Conservation (phyloP, 2,797 vertebrate genomes). For the Geotrypetes seraphini region DNA sequence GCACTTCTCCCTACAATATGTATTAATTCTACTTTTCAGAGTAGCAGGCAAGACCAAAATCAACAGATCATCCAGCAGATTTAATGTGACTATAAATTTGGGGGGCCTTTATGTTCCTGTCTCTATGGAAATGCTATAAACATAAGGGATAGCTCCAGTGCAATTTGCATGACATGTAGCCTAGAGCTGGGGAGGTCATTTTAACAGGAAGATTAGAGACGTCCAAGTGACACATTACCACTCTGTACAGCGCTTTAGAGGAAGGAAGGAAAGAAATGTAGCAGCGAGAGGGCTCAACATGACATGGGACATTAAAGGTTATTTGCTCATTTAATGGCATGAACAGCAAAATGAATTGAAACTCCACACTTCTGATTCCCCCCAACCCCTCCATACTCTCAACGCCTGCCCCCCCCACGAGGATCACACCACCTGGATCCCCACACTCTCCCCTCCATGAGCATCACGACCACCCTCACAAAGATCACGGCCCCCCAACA, state of each 20-base stretch:
- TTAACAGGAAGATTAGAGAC: background rate
- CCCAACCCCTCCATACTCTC: too few relatives aligned
- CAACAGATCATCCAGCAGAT: background rate
- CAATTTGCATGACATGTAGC: background rate
- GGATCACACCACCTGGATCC: too few relatives aligned
- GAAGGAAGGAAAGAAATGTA: background rate
- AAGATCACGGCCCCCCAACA: too few relatives aligned
- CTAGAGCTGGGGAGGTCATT: background rate
- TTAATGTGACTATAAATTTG: background rate
- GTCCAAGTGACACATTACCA: background rate
- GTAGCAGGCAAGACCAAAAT: too few relatives aligned
- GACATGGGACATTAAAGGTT: conserved; percentile 18
- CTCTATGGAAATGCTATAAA: background rate
- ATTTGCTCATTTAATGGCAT: conserved; percentile 9
- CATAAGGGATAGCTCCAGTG: background rate
- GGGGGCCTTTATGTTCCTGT: background rate
- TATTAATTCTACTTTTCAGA: too few relatives aligned
- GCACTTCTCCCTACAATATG: too few relatives aligned
- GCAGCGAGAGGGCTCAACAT: background rate
- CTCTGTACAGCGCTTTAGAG: background rate
- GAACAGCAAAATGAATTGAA: background rate
- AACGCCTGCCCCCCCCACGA: too few relatives aligned
- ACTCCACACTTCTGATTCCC: background rate
- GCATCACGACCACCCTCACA: too few relatives aligned
- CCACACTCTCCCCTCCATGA: too few relatives aligned